Evolutionary conservation across 2,888 invertebrate species (phyloP), one percentile per base, ranked within the genome.

Genomic region (Caenorhabditis panamensis): DNA sequence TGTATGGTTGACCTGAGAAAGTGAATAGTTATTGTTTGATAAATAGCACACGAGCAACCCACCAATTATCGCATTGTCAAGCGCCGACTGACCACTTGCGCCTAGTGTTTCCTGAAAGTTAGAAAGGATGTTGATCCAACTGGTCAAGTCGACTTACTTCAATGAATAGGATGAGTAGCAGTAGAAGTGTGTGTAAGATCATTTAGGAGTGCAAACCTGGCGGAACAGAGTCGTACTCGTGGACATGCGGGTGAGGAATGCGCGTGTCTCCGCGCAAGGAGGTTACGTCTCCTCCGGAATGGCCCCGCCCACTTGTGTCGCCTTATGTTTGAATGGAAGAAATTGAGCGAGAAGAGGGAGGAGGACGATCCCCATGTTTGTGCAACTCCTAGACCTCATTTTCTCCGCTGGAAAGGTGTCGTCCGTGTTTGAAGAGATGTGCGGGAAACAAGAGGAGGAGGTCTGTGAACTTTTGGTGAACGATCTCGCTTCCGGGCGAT

Each of bases 1-100:
- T 84, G 9, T 67, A 69, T 13, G 87, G 87, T 59, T 79, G 58
- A 62, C 79, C 79, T 79, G 72, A 51, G 41, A 49, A 44, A 20
- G 26, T 37, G 9, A n/a, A 67, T 44, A 8, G 28, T 3, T 13
- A 1, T 18, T 4, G 41, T 16, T n/a, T 6, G 36, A 18, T 16
- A 3, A 41, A 11, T 41, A 3, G 9, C 9, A 13, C 8, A 3
- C 13, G 9, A 2, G 20, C 26, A 51, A 73, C 73, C 59, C 26
- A 76, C 75, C 75, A 76, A 76, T 76, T 67, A 76, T 76, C 44
- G 75, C 61, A 76, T 76, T 76, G 67, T 76, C 75, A 24, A 76
- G 44, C 9, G 58, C 58, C 51, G 67, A 61, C 53, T 59, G 44
- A 59, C 51, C 44, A 53, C 59, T 66, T 28, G 73, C 63, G 58